Evolutionary conservation across 2,113 vertebrate genomes (phyloP).

Genomic region (Bagarius yarrelli): DNA sequence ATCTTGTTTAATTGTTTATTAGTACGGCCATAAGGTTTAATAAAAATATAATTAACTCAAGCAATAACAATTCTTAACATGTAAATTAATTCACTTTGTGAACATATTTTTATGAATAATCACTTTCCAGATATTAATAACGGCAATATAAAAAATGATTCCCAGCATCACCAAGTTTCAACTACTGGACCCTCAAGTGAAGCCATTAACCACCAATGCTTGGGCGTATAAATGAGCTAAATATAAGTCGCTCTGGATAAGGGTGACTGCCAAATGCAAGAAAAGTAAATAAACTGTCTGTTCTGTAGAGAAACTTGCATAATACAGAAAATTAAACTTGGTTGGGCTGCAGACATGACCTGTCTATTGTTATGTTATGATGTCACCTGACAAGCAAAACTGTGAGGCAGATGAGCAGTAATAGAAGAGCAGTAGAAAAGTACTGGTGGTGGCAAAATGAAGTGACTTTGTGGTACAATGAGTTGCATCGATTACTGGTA

Average conservation of each 20-base stretch:
- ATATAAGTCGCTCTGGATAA: too few species aligned
- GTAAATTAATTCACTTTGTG: background rate
- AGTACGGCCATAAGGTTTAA: background rate
- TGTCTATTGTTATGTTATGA: background rate
- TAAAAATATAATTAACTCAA: background rate
- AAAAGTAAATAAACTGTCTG: background rate
- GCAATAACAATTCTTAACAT: background rate
- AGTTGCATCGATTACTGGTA: background rate
- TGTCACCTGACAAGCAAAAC: background rate
- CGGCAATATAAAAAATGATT: background rate
- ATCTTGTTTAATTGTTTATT: conserved; percentile 5
- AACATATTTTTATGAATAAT: background rate
- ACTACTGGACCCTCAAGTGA: too few species aligned
- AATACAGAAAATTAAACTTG: background rate
- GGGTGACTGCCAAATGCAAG: too few species aligned
- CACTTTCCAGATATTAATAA: background rate
- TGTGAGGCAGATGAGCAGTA: background rate
- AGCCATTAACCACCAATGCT: too few species aligned
- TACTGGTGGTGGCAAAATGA: background rate
- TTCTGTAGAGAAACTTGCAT: background rate
- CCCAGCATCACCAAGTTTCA: too few species aligned
- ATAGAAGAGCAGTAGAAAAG: background rate
- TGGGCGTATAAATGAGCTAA: too few species aligned
- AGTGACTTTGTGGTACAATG: background rate
- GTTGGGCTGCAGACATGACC: background rate